Percentiles rank a stretch among this genome's conserved stretches.
Evolutionary conservation across 2,888 invertebrate genomes (phyloP).

Genomic region (Lochmaea crataegi): DNA sequence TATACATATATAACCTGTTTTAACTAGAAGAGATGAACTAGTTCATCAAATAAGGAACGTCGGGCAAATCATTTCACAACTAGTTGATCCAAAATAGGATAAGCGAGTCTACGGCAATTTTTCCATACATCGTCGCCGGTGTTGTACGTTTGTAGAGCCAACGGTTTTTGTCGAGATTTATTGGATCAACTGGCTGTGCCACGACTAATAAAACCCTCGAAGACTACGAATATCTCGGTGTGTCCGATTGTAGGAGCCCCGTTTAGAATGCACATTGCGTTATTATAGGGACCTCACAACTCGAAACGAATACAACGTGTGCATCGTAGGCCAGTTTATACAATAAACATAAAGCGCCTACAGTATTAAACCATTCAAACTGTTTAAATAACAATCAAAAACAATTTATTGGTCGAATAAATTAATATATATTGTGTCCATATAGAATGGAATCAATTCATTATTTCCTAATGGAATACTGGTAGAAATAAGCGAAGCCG

Average conservation of each 20-base stretch:
- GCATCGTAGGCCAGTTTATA: slow-evolving; percentile 30
- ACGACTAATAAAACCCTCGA: slow-evolving; percentile 54
- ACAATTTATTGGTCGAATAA: not conserved
- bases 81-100: slow-evolving; percentile 22
- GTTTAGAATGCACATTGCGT: slow-evolving; percentile 56
- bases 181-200: slow-evolving; percentile 51
- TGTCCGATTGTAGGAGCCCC: slow-evolving; percentile 49
- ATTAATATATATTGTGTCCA: too few relatives aligned
- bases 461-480: too few relatives aligned
- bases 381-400: not conserved
- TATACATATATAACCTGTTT: not conserved
- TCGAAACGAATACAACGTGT: slow-evolving; percentile 47
- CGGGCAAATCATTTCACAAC: slow-evolving; percentile 2
- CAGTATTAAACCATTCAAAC: not conserved
- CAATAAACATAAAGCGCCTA: not conserved
- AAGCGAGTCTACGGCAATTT: slow-evolving; percentile 12
- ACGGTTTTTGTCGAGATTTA: slow-evolving; percentile 56
- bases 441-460: too few relatives aligned
- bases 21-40: slow-evolving; percentile 1
- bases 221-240: slow-evolving; percentile 41
- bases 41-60: not conserved
- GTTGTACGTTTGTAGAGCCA: slow-evolving; percentile 34
- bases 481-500: too few relatives aligned
- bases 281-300: slow-evolving; percentile 55
- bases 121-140: slow-evolving; percentile 23